Evolutionary conservation across 2,113 vertebrate species (phyloP).

Genomic region (Cacatua alba): DNA sequence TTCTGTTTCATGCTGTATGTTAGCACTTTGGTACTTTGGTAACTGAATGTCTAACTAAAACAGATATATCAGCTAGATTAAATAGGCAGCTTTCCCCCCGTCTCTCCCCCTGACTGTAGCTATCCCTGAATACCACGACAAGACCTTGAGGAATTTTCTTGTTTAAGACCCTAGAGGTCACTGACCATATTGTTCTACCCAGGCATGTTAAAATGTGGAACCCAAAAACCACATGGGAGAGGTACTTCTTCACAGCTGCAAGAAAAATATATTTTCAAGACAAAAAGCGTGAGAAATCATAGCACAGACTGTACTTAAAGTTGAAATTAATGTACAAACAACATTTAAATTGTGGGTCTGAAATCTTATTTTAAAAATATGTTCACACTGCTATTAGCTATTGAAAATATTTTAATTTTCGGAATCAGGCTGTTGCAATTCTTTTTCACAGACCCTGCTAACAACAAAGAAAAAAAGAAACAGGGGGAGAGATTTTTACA

Average conservation of each 20-base stretch:
- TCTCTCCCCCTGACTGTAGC: not conserved
- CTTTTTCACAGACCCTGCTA: not conserved
- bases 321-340: slow-evolving; percentile 35
- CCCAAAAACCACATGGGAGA: slow-evolving; percentile 4
- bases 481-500: too few relatives aligned
- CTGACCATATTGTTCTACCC: slow-evolving; percentile 12
- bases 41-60: not conserved
- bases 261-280: slow-evolving; percentile 40
- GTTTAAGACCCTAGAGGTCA: not conserved
- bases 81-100: not conserved
- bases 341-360: slow-evolving; percentile 35
- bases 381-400: not conserved
- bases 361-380: slow-evolving; percentile 32
- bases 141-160: not conserved
- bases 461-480: too few relatives aligned
- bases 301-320: not conserved
- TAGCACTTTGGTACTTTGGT: not conserved
- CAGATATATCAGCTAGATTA: not conserved
- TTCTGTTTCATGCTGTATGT: not conserved
- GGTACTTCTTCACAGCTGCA: slow-evolving; percentile 17
- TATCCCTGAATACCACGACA: not conserved
- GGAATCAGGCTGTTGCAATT: not conserved
- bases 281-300: slow-evolving; percentile 28
- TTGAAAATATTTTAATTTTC: slow-evolving; percentile 43
- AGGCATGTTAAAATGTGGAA: not conserved